These are phyloP conservation scores for Macrocentrus cingulum DNA, from an alignment of 1,140 invertebrate genomes.

Conservation along the genomic window DNA sequence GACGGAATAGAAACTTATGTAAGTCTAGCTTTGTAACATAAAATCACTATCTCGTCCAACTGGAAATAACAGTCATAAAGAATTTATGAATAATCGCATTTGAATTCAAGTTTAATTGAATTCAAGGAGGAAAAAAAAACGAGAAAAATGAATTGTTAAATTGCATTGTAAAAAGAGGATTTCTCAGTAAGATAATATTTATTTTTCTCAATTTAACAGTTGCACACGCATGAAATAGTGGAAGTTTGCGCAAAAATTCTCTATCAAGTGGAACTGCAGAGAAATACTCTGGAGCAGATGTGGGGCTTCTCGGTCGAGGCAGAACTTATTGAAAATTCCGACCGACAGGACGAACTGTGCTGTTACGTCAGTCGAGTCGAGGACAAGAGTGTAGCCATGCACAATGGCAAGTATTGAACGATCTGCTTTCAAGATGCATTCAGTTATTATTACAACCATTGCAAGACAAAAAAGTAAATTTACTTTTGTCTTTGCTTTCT, in stretches of 20 bases:
- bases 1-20: conserved; percentile 95
- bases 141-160: too few species aligned
- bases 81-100: too few species aligned
- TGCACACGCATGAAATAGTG: conserved; percentile 92
- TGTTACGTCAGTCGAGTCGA: conserved; percentile 95
- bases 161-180: too few species aligned
- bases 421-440: neutral
- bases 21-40: conserved; percentile 57
- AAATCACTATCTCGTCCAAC: neutral
- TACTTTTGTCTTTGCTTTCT: too few species aligned
- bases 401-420: conserved; percentile 74
- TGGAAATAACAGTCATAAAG: neutral
- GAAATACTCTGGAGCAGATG: conserved; percentile 88
- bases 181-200: too few species aligned
- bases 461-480: too few species aligned
- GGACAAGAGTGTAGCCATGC: conserved; percentile 91
- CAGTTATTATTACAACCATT: too few species aligned
- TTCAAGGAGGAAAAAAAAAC: too few species aligned
- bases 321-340: conserved; percentile 92
- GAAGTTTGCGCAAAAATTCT: conserved; percentile 96
- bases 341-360: conserved; percentile 93
- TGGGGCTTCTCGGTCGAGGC: conserved; percentile 98
- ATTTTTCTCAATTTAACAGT: conserved; percentile 58
- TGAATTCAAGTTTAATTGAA: too few species aligned
- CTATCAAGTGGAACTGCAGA: conserved; percentile 92